Conservation (phyloP, 2,888 invertebrate species). For the Pasiphila rectangulata region DNA sequence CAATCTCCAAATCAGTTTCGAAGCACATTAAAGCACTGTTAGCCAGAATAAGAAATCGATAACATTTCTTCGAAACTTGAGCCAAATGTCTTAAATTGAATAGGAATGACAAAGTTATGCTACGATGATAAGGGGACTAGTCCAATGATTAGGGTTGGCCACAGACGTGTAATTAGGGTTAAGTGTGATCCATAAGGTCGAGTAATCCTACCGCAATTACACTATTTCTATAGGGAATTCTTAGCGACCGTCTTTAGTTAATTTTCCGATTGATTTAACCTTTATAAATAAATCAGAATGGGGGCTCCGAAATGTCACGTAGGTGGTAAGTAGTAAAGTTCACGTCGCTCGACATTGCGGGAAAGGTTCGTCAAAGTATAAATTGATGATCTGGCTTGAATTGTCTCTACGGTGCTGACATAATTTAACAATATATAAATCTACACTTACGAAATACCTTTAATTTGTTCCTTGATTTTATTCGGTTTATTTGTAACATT, state of each 20-base stretch:
- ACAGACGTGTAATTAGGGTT: slow-evolving; percentile 41
- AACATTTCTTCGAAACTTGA: slow-evolving; percentile 1
- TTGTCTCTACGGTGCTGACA: no score
- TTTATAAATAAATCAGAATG: slow-evolving; percentile 20
- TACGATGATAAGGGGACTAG: slow-evolving; percentile 24
- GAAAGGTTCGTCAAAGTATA: not conserved
- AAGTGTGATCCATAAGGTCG: slow-evolving; percentile 38
- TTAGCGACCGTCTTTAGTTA: slow-evolving; percentile 26
- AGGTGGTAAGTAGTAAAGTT: slow-evolving; percentile 6
- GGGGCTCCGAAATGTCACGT: slow-evolving; percentile 13
- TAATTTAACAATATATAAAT: no score
- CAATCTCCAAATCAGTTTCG: no score
- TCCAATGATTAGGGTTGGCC: slow-evolving; percentile 33
- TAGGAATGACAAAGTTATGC: slow-evolving; percentile 21
- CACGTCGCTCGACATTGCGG: not conserved
- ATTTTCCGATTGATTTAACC: slow-evolving; percentile 28
- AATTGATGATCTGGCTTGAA: not conserved
- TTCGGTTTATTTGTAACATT: no score
- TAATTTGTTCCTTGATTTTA: no score
- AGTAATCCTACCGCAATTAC: slow-evolving; percentile 40
- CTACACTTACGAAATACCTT: no score
- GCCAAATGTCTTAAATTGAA: slow-evolving; percentile 22
- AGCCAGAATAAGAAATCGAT: not conserved
- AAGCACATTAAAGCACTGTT: no score
- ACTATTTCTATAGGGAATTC: slow-evolving; percentile 29